Percentiles rank a stretch among this genome's conserved stretches.
These are phyloP conservation scores for Mungos mungo DNA, from an alignment of 2,113 vertebrate genomes.

Conservation along the genomic window DNA sequence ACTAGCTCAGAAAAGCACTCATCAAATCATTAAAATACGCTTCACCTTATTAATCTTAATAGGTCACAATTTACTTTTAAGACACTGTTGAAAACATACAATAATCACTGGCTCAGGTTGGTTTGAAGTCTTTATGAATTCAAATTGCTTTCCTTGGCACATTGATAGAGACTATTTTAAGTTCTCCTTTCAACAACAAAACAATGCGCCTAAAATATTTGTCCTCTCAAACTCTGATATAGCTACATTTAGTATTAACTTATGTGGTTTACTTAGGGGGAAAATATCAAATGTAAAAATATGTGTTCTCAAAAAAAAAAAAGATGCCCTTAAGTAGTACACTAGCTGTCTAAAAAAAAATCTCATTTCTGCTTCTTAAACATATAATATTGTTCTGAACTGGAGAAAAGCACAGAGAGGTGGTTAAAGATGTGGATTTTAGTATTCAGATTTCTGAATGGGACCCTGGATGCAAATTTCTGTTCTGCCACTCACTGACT, in stretches of 20 bases:
- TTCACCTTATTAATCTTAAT: not conserved
- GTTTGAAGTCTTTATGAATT: slow-evolving; percentile 6
- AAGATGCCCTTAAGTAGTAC: not conserved
- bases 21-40: not conserved
- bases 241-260: not conserved
- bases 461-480: not conserved
- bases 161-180: not conserved
- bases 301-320: not conserved
- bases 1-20: not conserved
- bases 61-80: not conserved
- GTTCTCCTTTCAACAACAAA: not conserved
- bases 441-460: not conserved
- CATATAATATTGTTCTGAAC: not conserved
- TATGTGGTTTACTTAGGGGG: not conserved
- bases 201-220: not conserved
- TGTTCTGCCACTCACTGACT: not conserved
- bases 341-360: not conserved
- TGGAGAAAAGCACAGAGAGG: not conserved
- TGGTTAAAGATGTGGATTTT: not conserved
- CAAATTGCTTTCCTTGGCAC: not conserved
- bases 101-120: not conserved
- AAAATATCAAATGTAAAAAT: not conserved
- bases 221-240: not conserved
- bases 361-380: not conserved
- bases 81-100: not conserved